Evolutionary conservation across 2,797 vertebrate genomes (phyloP), one percentile per base, ranked within the genome.

Genomic region (Mormyrops attenuatus): DNA sequence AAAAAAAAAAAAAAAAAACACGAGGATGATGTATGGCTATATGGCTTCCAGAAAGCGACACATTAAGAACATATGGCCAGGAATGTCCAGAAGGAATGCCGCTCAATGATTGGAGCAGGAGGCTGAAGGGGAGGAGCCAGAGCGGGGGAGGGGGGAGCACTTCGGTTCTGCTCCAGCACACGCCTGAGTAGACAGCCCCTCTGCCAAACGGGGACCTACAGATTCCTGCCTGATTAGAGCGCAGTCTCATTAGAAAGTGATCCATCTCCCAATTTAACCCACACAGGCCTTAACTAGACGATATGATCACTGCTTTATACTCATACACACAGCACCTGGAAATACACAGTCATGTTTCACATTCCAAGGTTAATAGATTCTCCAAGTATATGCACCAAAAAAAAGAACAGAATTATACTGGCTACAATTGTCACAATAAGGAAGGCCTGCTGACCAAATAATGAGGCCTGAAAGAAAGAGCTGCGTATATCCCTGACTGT

Each of bases 101-200:
- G 52, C 38, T 57, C 53, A 85, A 30, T 86, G 55, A 26, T 89
- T 82, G 91, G 92, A 85, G 91, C 47, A 87, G 92, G 88, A 92
- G 90, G 90, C 90, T 92, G 90, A 94, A 95, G 94, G 94, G 92
- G 93, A 91, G 85, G 90, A 92, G 90, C 92, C 90, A 90, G 92
- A 92, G 89, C 34, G 92, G 93, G 94, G 94, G 94, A 93, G 95
- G 94, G 94, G 94, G 94, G 92, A 90, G 47, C 6, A n/a, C n/a
- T 20, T 20, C 7, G 50, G 44, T 13, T 85, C 80, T n/a, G 9
- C 82, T 85, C 20, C 84, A 26, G 44, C 26, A 34, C n/a, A 85
- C 8, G 22, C 84, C 47, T 85, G 22, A 30, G 84, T 85, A 50
- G 47, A 85, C 44, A 50, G 22, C n/a, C 20, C 80, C 44, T 49